Conservation (phyloP, 2,113 vertebrate species). For the Trochalopteron elliotii region DNA sequence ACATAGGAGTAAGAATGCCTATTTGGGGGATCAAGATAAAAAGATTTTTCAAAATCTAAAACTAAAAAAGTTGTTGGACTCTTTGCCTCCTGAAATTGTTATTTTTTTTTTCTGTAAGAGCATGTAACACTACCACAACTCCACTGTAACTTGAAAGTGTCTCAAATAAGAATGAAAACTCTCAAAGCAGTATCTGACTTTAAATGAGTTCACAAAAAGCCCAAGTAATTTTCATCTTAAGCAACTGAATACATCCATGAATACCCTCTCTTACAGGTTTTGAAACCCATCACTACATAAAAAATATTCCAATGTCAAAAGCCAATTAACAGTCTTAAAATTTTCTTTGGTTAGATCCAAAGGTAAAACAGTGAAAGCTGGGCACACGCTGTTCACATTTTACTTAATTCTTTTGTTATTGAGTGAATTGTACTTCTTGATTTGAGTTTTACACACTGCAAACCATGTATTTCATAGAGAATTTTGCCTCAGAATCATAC, state of each 20-base stretch:
- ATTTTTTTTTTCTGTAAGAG: not conserved
- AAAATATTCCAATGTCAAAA: not conserved
- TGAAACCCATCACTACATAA: not conserved
- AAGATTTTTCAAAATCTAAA: not conserved
- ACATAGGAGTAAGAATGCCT: not conserved
- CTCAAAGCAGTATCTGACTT: not conserved
- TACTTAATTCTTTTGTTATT: not conserved
- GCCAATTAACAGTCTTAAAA: not conserved
- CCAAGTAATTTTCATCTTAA: not conserved
- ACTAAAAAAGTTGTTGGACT: not conserved
- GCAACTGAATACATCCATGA: not conserved
- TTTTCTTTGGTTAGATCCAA: not conserved
- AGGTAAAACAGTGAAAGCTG: not conserved
- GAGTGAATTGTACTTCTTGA: not conserved
- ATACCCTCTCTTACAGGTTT: not conserved
- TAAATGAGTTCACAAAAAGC: not conserved
- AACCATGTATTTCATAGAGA: not conserved
- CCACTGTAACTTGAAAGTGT: not conserved
- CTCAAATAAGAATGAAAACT: not conserved
- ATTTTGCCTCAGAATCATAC: slow-evolving; percentile 5
- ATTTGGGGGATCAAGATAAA: not conserved
- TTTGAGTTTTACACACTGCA: not conserved
- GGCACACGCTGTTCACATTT: not conserved
- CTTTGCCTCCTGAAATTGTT: not conserved
- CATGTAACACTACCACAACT: not conserved